phyloP scores from a whole-genome alignment of 1,140 invertebrate species.

The Panonychus citri region DNA sequence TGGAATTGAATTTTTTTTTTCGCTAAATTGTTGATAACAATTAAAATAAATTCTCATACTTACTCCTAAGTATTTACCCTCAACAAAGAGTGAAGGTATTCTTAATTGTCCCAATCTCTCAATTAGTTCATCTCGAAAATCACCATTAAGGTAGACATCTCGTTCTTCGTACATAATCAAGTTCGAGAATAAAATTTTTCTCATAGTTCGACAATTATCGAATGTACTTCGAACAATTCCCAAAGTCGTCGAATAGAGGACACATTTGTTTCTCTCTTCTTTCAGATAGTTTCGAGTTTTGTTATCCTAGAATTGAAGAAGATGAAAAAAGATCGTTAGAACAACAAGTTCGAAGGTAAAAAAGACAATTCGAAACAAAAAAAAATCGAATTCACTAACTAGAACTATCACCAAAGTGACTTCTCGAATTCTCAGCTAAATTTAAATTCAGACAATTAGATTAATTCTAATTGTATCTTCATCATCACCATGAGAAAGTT shows the following conservation, averaged over 20 bases:
- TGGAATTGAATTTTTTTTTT: no score
- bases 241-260: slow-evolving; percentile 6
- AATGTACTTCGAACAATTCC: slow-evolving; percentile 8
- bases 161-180: slow-evolving; percentile 9
- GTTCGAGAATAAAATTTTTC: slow-evolving; percentile 7
- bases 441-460: no score
- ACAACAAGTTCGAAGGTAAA: background rate
- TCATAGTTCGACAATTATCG: slow-evolving; percentile 5
- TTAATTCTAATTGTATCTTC: no score
- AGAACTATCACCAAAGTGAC: no score
- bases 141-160: slow-evolving; percentile 7
- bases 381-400: no score
- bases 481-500: no score
- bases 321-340: background rate
- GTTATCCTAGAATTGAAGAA: background rate
- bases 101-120: background rate
- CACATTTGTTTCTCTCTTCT: slow-evolving; percentile 6
- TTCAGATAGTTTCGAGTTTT: slow-evolving; percentile 2
- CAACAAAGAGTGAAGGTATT: slow-evolving; percentile 5
- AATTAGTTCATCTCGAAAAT: slow-evolving; percentile 4
- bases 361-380: no score
- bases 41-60: no score
- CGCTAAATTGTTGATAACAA: no score
- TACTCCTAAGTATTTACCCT: slow-evolving; percentile 7
- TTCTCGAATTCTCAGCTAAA: no score